Evolutionary conservation across 2,888 invertebrate species (phyloP), one percentile per base, ranked within the genome.

Genomic region (Gnatocerus cornutus): DNA sequence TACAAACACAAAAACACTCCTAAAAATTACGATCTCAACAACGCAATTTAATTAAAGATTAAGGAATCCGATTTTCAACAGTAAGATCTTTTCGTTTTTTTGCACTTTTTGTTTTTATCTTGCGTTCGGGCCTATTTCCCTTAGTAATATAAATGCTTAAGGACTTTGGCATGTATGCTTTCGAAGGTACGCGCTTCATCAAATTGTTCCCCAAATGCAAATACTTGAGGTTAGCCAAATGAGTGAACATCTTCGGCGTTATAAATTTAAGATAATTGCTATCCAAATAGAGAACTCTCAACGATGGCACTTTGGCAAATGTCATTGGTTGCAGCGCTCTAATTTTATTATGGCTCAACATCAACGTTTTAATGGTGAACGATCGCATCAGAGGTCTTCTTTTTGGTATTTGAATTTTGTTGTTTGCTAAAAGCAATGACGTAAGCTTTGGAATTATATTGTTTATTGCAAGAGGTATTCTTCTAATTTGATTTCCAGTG

Each of bases 211-310:
- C 82, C 55, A 83, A 71, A 76, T 83, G 81, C 30, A 83, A 72
- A 75, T 78, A 82, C 69, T 79, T 78, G 52, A 83, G 74, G 55
- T 77, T 77, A 13, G 74, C 71, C 67, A 82, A 65, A 10, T 76
- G 73, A 27, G 67, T 48, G 62, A 83, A 80, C 59, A 79, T 73
- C 33, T 75, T 73, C 4, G 80, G 73, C 8, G 71, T 66, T 21
- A 84, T 68, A 48, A 56, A 70, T 13, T 70, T 75, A 48, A 83
- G 52, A 12, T 73, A 73, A 68, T 84, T 84, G 10, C 78, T 74
- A 66, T 84, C 82, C 71, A 84, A 75, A 75, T 82, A 83, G 30
- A 84, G 69, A 13, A 81, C 78, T 67, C 77, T 76, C 50, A 84
- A 65, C 10, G 71, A 68, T 8, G 80, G 79, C 62, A 81, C 63